phyloP scores from a whole-genome alignment of 2,888 invertebrate genomes.

The Platycheirus albimanus region DNA sequence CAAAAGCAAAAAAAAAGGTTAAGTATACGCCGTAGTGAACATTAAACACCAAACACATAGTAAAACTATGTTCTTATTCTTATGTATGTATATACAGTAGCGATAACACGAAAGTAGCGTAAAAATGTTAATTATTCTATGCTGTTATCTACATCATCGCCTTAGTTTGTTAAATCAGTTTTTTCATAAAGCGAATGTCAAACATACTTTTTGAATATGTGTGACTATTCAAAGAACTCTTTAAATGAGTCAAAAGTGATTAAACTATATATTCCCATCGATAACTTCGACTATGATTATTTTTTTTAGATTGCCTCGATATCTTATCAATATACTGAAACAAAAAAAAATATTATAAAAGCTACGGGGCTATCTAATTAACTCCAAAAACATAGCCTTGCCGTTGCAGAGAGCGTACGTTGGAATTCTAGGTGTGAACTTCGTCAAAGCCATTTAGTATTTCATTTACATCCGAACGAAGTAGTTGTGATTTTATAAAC shows the following conservation, averaged over 20 bases:
- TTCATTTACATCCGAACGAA: constrained; percentile 53
- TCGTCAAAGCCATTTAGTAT: constrained; percentile 40
- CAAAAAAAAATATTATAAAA: too few relatives aligned
- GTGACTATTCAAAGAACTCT: too few relatives aligned
- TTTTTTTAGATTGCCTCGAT: constrained; percentile 1
- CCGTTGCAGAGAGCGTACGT: constrained; percentile 20
- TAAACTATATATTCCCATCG: neutral
- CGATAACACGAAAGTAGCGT: neutral
- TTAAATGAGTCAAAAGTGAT: too few relatives aligned
- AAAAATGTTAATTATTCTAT: too few relatives aligned
- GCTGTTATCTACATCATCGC: too few relatives aligned
- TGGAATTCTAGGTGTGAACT: constrained; percentile 34
- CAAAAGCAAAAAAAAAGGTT: neutral
- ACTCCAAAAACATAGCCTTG: constrained; percentile 1
- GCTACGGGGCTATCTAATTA: constrained; percentile 36
- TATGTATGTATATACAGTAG: neutral
- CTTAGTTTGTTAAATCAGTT: neutral
- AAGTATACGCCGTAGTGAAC: constrained; percentile 2
- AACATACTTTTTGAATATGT: too few relatives aligned
- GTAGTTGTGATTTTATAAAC: constrained; percentile 17
- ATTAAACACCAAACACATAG: neutral
- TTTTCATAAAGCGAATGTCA: too few relatives aligned
- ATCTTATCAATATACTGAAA: constrained; percentile 20
- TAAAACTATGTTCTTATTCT: neutral
- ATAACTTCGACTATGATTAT: neutral